Conservation (phyloP, 2,888 invertebrate genomes). For the Erpobdella octoculata region DNA sequence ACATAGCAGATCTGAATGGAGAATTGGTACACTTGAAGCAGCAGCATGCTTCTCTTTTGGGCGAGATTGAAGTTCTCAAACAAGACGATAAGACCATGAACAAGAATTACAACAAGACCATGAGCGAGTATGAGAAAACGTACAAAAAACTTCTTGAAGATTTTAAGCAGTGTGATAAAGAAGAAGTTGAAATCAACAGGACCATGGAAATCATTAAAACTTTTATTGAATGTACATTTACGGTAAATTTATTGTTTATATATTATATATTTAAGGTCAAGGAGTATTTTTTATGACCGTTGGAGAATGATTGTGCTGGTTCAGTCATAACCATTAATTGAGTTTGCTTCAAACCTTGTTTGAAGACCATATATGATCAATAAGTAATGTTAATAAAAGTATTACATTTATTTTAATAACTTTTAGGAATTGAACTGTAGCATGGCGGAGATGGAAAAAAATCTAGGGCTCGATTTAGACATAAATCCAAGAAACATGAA, state of each 20-base stretch:
- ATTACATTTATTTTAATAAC: too few relatives aligned
- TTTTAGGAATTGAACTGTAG: constrained; percentile 12
- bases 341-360: too few relatives aligned
- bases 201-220: constrained; percentile 17
- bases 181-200: not conserved
- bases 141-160: constrained; percentile 11
- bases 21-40: constrained; percentile 23
- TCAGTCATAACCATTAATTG: too few relatives aligned
- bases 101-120: not conserved
- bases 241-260: not conserved
- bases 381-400: too few relatives aligned
- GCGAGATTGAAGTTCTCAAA: constrained; percentile 11
- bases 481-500: constrained; percentile 22
- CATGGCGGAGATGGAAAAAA: constrained; percentile 8
- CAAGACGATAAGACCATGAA: constrained; percentile 8
- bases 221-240: constrained; percentile 23
- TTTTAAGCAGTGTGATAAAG: not conserved
- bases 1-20: constrained; percentile 25
- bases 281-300: too few relatives aligned
- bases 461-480: constrained; percentile 10
- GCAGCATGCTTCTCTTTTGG: not conserved
- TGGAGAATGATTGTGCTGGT: too few relatives aligned
- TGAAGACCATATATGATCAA: too few relatives aligned
- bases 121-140: not conserved
- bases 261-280: too few relatives aligned